phyloP scores from a whole-genome alignment of 2,888 invertebrate species.

The Tachina lurida region DNA sequence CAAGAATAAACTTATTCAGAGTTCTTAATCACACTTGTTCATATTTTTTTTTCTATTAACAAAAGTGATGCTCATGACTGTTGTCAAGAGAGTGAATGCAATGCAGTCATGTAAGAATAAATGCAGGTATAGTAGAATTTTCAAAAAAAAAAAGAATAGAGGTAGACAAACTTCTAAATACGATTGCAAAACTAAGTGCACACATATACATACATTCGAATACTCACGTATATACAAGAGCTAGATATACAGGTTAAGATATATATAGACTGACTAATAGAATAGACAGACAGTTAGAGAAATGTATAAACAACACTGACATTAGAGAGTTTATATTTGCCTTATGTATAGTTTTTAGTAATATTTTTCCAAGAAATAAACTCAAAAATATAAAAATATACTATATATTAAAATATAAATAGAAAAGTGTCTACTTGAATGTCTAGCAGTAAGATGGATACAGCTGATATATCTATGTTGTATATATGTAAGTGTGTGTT shows the following conservation, averaged over 20 bases:
- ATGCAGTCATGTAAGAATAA: slow-evolving; percentile 65
- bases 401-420: slow-evolving; percentile 2
- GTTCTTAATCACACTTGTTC: background rate
- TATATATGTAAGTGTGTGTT: background rate
- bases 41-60: slow-evolving; percentile 16
- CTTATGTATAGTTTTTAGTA: slow-evolving; percentile 42
- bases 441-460: slow-evolving; percentile 48
- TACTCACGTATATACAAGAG: background rate
- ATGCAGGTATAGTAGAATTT: slow-evolving; percentile 51
- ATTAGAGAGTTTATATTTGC: slow-evolving; percentile 49
- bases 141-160: slow-evolving; percentile 10
- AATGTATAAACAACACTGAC: slow-evolving; percentile 29
- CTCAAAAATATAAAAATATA: slow-evolving; percentile 1
- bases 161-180: slow-evolving; percentile 56
- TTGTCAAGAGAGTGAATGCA: slow-evolving; percentile 61
- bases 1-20: slow-evolving; percentile 7
- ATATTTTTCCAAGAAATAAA: slow-evolving; percentile 27
- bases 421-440: slow-evolving; percentile 59
- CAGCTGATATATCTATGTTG: background rate
- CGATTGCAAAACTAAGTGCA: background rate
- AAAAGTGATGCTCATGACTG: slow-evolving; percentile 61
- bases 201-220: background rate
- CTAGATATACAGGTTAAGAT: background rate
- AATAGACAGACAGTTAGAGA: slow-evolving; percentile 36
- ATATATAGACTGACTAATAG: slow-evolving; percentile 47